phyloP scores from a whole-genome alignment of 2,113 vertebrate genomes.

The Ceyx melanurus region DNA sequence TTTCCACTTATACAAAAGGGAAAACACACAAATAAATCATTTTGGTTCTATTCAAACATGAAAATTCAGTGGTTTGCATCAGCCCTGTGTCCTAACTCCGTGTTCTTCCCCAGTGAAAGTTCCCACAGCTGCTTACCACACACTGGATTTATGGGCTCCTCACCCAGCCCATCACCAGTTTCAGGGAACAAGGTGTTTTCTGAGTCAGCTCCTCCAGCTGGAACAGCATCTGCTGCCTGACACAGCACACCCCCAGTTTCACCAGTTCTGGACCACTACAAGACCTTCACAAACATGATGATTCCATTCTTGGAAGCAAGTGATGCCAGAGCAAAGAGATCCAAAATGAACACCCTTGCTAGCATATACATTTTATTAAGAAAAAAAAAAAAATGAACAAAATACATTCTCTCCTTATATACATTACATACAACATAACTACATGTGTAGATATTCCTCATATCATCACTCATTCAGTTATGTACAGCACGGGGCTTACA shows the following conservation, averaged over 20 bases:
- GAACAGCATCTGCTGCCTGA: not conserved
- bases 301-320: not conserved
- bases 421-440: slow-evolving; percentile 96
- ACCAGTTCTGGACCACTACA: not conserved
- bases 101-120: not conserved
- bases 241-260: not conserved
- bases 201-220: not conserved
- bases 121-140: not conserved
- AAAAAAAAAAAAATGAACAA: slow-evolving; percentile 89
- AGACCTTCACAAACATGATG: not conserved
- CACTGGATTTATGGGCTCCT: not conserved
- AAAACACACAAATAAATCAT: not conserved
- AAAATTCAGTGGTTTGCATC: not conserved
- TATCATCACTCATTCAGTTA: slow-evolving; percentile 79
- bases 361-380: slow-evolving; percentile 80
- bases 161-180: not conserved
- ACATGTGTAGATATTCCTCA: slow-evolving; percentile 74
- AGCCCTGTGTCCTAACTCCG: rapidly evolving
- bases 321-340: not conserved
- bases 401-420: slow-evolving; percentile 99
- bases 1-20: not conserved
- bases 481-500: slow-evolving; percentile 81
- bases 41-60: not conserved
- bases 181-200: not conserved
- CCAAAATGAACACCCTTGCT: not conserved